Conservation (phyloP, 2,797 vertebrate genomes). For the Gymnothorax javanicus region DNA sequence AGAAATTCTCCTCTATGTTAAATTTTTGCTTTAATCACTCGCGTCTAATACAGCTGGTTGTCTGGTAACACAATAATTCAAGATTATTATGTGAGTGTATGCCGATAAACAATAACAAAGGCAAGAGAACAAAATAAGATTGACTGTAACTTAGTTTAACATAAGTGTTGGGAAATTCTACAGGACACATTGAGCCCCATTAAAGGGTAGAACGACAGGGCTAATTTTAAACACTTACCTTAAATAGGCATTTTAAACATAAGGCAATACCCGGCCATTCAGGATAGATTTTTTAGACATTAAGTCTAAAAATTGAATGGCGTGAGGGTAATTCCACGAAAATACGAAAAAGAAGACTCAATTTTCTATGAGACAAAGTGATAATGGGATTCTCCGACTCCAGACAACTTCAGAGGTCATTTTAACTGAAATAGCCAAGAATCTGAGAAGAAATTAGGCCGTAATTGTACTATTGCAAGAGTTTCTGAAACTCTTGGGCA, state of each 20-base stretch:
- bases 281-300: neutral
- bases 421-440: neutral
- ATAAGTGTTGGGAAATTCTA: neutral
- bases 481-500: neutral
- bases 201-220: neutral
- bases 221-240: neutral
- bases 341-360: neutral
- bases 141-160: neutral
- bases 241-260: neutral
- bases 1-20: neutral
- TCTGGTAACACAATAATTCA: neutral
- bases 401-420: neutral
- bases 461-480: neutral
- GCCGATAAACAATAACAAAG: neutral
- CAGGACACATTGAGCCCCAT: neutral
- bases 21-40: conserved; percentile 5
- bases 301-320: too few species aligned
- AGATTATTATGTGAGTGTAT: neutral
- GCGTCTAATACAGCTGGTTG: neutral
- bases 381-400: neutral
- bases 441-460: neutral
- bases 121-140: neutral
- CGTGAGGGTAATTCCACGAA: neutral
- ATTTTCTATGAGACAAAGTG: neutral
- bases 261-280: neutral